These are phyloP conservation scores for Tinea pellionella DNA, from an alignment of 2,888 invertebrate genomes.

Conservation along the genomic window DNA sequence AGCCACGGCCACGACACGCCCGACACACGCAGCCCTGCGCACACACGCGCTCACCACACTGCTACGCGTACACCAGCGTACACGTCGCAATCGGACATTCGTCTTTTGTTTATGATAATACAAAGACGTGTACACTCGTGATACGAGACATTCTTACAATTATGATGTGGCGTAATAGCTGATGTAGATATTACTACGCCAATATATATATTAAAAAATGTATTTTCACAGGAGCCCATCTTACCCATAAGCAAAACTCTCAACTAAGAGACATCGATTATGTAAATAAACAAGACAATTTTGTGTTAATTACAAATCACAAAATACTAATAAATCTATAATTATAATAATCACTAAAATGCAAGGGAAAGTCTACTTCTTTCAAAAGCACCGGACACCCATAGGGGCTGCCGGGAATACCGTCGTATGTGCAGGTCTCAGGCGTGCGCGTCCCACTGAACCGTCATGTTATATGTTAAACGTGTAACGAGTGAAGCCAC, in stretches of 20 bases:
- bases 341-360: slow-evolving; percentile 4
- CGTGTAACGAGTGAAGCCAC: not conserved
- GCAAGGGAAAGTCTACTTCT: slow-evolving; percentile 1
- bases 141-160: too few relatives aligned
- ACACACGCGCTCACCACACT: slow-evolving; percentile 50
- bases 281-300: slow-evolving; percentile 5
- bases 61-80: slow-evolving; percentile 21
- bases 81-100: slow-evolving; percentile 11
- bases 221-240: not conserved
- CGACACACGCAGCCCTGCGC: slow-evolving; percentile 81
- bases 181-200: too few relatives aligned
- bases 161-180: too few relatives aligned
- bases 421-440: not conserved
- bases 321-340: slow-evolving; percentile 2
- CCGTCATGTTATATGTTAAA: not conserved
- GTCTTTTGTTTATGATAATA: not conserved
- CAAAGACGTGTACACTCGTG: slow-evolving; percentile 5
- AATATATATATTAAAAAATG: too few relatives aligned
- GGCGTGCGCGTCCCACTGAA: slow-evolving; percentile 1
- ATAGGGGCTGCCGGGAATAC: not conserved
- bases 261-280: slow-evolving; percentile 5
- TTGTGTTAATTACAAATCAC: slow-evolving; percentile 10
- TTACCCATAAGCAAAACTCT: slow-evolving; percentile 5
- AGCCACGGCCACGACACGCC: slow-evolving; percentile 84
- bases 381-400: not conserved